Percentiles rank a stretch among this genome's conserved stretches.
Conservation (phyloP, 37 sponge, comb jelly and placozoan species). For the Trichoplax adhaerens region DNA sequence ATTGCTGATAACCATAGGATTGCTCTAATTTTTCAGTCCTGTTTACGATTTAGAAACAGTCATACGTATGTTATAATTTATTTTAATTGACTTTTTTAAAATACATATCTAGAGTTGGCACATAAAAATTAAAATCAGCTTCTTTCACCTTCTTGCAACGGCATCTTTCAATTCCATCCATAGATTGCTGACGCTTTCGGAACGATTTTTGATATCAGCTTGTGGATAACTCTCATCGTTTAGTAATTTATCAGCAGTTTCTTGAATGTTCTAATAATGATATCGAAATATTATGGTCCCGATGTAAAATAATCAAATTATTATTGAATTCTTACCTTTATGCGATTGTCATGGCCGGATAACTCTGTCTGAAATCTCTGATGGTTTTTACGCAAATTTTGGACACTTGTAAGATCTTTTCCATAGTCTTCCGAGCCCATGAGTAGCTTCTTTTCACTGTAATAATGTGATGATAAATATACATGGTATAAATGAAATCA, state of each 20-base stretch:
- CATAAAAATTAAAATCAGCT: not conserved
- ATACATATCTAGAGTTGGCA: not conserved
- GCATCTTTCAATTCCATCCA: slow-evolving; percentile 41
- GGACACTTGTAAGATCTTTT: slow-evolving; percentile 58
- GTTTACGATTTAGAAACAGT: not conserved
- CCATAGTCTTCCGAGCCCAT: slow-evolving; percentile 47
- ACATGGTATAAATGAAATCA: not conserved
- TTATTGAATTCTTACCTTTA: not conserved
- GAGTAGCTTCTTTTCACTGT: slow-evolving; percentile 69
- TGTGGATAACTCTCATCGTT: not conserved
- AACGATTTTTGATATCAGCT: slow-evolving; percentile 28
- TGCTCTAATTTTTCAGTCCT: slow-evolving; percentile 46
- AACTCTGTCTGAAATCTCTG: slow-evolving; percentile 48
- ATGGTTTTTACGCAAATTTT: slow-evolving; percentile 68
- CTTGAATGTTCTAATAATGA: not conserved
- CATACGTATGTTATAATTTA: not conserved
- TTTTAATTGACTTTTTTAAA: not conserved
- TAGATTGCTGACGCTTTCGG: slow-evolving; percentile 19
- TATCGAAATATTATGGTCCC: not conserved
- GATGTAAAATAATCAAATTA: not conserved
- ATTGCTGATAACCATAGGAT: slow-evolving; percentile 53
- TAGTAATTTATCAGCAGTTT: not conserved
- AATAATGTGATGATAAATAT: not conserved
- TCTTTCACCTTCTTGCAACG: slow-evolving; percentile 26
- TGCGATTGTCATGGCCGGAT: slow-evolving; percentile 29